A percentile compares a stretch with the other conserved stretches of the same genome.
Evolutionary conservation across 2,113 vertebrate species (phyloP).

Genomic region (Mastomys coucha): DNA sequence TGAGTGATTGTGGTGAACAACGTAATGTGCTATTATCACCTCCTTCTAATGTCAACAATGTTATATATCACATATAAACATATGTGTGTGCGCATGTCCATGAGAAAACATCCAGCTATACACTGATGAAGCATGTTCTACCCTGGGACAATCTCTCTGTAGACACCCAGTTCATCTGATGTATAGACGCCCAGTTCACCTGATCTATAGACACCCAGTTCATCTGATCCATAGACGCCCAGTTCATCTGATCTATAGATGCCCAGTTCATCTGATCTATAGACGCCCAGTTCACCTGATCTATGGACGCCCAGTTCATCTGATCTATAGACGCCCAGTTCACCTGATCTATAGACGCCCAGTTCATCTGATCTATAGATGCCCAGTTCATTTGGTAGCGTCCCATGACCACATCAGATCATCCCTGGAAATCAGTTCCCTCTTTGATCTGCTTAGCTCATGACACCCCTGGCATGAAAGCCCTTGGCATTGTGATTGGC

Average conservation of each 20-base stretch:
- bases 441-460: not conserved
- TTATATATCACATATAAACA: too few species aligned
- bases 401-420: not conserved
- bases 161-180: not conserved
- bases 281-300: not conserved
- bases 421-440: not conserved
- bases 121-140: not conserved
- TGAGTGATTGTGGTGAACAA: not conserved
- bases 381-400: not conserved
- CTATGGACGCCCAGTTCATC: too few species aligned
- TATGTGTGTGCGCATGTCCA: rapidly evolving
- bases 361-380: not conserved
- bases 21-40: not conserved
- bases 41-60: not conserved
- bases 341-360: not conserved
- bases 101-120: not conserved
- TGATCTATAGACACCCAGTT: not conserved
- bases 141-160: not conserved
- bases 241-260: too few species aligned
- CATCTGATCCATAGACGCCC: not conserved
- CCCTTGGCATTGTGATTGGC: not conserved
- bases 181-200: not conserved
- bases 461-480: not conserved
- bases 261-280: not conserved
- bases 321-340: not conserved